Conservation (phyloP, 2,888 invertebrate species). For the Clistopyga incitator region DNA sequence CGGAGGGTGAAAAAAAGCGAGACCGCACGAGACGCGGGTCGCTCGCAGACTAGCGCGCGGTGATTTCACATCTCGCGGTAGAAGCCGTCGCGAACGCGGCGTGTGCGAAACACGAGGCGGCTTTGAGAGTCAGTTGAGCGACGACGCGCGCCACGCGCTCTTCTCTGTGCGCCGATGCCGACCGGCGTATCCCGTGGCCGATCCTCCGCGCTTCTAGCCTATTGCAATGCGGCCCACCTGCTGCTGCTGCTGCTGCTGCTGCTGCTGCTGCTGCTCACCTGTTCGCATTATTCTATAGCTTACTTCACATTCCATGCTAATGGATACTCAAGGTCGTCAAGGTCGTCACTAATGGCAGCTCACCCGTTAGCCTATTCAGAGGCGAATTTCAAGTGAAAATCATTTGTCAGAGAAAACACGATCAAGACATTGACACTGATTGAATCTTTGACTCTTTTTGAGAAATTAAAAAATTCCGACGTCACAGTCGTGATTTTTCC, state of each 20-base stretch:
- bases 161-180: conserved; percentile 64
- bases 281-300: conserved; percentile 18
- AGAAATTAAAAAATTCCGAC: too few species aligned
- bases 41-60: conserved; percentile 75
- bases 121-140: conserved; percentile 54
- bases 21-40: conserved; percentile 79
- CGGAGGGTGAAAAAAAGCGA: conserved; percentile 54
- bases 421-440: background rate
- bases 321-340: background rate
- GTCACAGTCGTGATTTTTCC: too few species aligned
- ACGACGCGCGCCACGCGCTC: conserved; percentile 65
- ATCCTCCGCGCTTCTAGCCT: conserved; percentile 18
- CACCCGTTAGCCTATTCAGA: background rate
- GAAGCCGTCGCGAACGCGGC: conserved; percentile 33
- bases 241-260: too few species aligned
- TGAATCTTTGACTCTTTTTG: too few species aligned
- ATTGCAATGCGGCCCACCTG: conserved; percentile 46
- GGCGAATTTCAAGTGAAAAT: background rate
- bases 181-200: conserved; percentile 13
- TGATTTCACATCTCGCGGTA: conserved; percentile 65
- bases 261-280: conserved; percentile 64
- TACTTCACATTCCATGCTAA: background rate
- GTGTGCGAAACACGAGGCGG: conserved; percentile 45
- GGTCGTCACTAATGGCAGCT: background rate
- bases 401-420: too few species aligned